Evolutionary conservation across 2,888 invertebrate species (phyloP), one percentile per base, ranked within the genome.

Genomic region (Oscheius sp.): DNA sequence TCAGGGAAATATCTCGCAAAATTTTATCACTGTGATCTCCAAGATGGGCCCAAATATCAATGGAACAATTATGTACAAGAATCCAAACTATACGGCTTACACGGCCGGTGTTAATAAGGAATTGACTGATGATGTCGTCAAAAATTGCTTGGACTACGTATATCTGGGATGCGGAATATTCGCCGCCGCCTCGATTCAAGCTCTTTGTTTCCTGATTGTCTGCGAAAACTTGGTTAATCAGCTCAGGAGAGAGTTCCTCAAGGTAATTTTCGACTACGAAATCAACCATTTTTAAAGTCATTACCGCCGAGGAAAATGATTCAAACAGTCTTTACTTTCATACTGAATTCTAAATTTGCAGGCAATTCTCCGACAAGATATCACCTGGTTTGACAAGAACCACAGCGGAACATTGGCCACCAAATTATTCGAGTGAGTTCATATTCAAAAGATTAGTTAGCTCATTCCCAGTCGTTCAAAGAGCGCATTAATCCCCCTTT

Each of bases 401-500:
- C 87, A 88, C 69, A 87, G 87, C n/a, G 89, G 89, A 39, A 88
- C 89, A 72, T 82, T 89, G 50, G 87, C 88, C 2, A 87, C 87
- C 3, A 88, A 89, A 75, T 82, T 90, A 15, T 88, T 89, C n/a
- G 89, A 89, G 89, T 89, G 84, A 82, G 87, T 70, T 6, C n/a
- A n/a, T n/a, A n/a, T n/a, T n/a, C n/a, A n/a, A n/a, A n/a, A n/a
- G n/a, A n/a, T n/a, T n/a, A 12, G 12, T 37, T 12, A 37, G 12
- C 12, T 10, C 2, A 20, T n/a, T 20, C 17, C 42, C 42, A 42
- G 42, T 17, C 42, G n/a, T 10, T 37, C 8, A 37, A 37, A 8
- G 37, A 12, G 8, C 3, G 42, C 42, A 42, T 42, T 20, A 20
- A 42, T 17, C 20, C 20, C 17, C 42, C 42, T 2, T n/a, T 17